A percentile compares a stretch with the other conserved stretches of the same genome.
phyloP scores from a whole-genome alignment of 2,888 invertebrate genomes.

The Lycocerus yunnanus region DNA sequence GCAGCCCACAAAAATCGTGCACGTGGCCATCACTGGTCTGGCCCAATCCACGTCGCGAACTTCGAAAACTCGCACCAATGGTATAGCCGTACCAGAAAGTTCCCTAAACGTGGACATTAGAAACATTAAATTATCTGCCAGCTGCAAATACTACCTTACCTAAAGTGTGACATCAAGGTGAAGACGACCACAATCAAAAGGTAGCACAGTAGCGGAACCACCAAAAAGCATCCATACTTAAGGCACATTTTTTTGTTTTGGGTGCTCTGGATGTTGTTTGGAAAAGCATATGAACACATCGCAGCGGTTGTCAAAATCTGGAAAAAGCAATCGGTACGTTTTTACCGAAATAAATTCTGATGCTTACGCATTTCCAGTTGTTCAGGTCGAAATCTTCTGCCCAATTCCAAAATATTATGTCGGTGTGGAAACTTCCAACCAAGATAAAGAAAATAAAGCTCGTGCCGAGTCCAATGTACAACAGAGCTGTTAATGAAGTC shows the following conservation, averaged over 20 bases:
- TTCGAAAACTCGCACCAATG: slow-evolving; percentile 64
- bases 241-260: slow-evolving; percentile 41
- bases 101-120: slow-evolving; percentile 54
- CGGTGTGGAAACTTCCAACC: slow-evolving; percentile 53
- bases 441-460: slow-evolving; percentile 53
- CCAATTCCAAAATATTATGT: slow-evolving; percentile 52
- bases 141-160: no score
- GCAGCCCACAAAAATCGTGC: slow-evolving; percentile 63
- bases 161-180: slow-evolving; percentile 55
- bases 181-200: slow-evolving; percentile 50
- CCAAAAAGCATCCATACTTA: slow-evolving; percentile 47
- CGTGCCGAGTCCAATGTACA: slow-evolving; percentile 46
- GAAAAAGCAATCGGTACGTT: slow-evolving; percentile 26
- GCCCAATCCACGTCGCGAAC: slow-evolving; percentile 65
- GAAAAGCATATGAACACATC: slow-evolving; percentile 53
- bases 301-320: slow-evolving; percentile 54
- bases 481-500: slow-evolving; percentile 48
- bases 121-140: no score
- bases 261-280: slow-evolving; percentile 47
- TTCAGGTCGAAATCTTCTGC: slow-evolving; percentile 48
- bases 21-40: slow-evolving; percentile 62
- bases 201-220: slow-evolving; percentile 53
- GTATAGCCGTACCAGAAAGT: slow-evolving; percentile 63
- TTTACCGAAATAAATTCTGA: neutral
- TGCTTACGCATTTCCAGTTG: slow-evolving; percentile 47